Conservation (phyloP, 2,888 invertebrate species). For the Cosmorhoe ocellata region DNA sequence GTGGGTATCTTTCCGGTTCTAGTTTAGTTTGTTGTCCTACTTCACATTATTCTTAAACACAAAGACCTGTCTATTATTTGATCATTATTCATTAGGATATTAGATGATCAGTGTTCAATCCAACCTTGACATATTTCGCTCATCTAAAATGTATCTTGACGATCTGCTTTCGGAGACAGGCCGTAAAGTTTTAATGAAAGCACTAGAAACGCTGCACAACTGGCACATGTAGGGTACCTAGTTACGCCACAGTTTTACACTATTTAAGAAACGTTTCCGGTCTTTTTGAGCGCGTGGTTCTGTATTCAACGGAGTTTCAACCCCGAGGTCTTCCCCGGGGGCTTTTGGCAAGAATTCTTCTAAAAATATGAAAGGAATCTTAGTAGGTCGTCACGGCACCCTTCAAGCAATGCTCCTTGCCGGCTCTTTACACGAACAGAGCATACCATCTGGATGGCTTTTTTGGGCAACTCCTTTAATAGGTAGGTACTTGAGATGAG, state of each 20-base stretch:
- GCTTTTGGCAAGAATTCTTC: constrained; percentile 20
- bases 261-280: constrained; percentile 11
- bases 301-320: constrained; percentile 25
- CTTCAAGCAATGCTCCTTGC: constrained; percentile 8
- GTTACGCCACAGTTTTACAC: neutral
- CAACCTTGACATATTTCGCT: too few species aligned
- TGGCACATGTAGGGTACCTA: neutral
- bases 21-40: constrained; percentile 3
- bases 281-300: constrained; percentile 23
- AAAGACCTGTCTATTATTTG: too few species aligned
- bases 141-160: too few species aligned
- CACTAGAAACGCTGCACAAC: neutral
- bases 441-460: constrained; percentile 17
- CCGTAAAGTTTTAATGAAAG: constrained; percentile 4
- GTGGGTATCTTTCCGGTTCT: constrained; percentile 9
- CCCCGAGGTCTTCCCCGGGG: constrained; percentile 24
- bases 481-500: constrained; percentile 2
- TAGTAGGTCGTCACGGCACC: constrained; percentile 19
- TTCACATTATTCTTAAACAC: too few species aligned
- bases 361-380: constrained; percentile 25
- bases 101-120: too few species aligned
- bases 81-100: too few species aligned
- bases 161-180: neutral
- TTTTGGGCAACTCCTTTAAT: constrained; percentile 14
- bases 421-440: constrained; percentile 11